Percentiles rank a stretch among this genome's conserved stretches.
These are phyloP conservation scores for Lasioglossum calceatum DNA, from an alignment of 2,888 invertebrate species.

Conservation along the genomic window DNA sequence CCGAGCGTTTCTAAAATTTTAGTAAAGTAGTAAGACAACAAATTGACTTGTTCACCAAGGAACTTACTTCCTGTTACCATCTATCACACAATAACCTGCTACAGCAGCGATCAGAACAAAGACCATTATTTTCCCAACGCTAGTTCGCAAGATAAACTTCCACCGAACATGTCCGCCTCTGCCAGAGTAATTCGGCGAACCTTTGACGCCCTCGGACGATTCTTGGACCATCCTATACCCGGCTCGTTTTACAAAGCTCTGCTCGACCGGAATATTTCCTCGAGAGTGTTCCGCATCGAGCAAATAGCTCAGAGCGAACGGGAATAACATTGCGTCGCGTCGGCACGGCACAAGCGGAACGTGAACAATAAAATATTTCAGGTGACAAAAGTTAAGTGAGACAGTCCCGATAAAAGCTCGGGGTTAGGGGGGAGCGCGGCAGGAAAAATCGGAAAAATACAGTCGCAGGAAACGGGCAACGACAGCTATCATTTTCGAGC, in stretches of 20 bases:
- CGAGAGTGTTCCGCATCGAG: not conserved
- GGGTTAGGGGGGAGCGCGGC: no score
- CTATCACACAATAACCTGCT: not conserved
- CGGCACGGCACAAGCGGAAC: not conserved
- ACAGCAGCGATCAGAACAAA: not conserved
- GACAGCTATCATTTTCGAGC: slow-evolving; percentile 43
- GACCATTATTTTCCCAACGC: not conserved
- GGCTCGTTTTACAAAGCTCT: not conserved
- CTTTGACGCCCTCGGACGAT: not conserved
- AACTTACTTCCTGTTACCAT: not conserved
- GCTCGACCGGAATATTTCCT: not conserved
- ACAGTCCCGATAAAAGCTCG: not conserved
- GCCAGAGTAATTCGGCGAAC: not conserved
- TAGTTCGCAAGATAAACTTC: not conserved
- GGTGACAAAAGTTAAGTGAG: not conserved
- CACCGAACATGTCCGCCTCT: not conserved
- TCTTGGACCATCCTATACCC: not conserved
- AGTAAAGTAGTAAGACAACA: not conserved
- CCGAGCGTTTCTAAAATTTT: not conserved
- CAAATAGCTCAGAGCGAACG: not conserved
- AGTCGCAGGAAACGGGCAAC: slow-evolving; percentile 24
- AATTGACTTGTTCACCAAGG: not conserved
- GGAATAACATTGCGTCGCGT: not conserved
- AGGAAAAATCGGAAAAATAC: slow-evolving; percentile 26
- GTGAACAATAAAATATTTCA: not conserved